phyloP scores from a whole-genome alignment of 2,888 invertebrate genomes.

The Ariolimax columbianus region DNA sequence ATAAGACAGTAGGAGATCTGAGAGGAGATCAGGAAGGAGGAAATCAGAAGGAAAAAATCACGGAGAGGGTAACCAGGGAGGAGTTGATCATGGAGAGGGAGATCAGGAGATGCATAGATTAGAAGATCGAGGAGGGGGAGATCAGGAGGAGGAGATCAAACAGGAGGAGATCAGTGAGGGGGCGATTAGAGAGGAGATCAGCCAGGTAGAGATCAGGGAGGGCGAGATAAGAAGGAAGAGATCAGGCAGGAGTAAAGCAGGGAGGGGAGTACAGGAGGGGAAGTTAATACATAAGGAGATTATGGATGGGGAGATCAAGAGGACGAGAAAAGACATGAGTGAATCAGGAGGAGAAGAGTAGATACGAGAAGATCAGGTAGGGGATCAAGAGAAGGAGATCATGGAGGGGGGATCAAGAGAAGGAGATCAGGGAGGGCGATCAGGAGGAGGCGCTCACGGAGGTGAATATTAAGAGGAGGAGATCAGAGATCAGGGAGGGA shows the following conservation, averaged over 20 bases:
- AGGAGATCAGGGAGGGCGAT: too few relatives aligned
- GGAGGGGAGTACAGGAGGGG: not conserved
- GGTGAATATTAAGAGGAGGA: not conserved
- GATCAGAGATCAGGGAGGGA: not conserved
- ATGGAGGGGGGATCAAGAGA: too few relatives aligned
- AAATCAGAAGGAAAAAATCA: conserved; percentile 14
- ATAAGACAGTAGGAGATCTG: not conserved
- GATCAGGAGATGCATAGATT: not conserved
- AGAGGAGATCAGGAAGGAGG: too few relatives aligned
- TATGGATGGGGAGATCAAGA: not conserved
- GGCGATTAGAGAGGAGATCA: too few relatives aligned
- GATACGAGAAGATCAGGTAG: too few relatives aligned
- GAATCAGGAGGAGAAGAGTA: too few relatives aligned
- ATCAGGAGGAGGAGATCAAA: too few relatives aligned
- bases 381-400: too few relatives aligned
- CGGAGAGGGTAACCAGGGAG: not conserved
- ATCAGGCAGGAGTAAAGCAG: not conserved
- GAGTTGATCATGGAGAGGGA: not conserved
- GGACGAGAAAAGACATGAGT: not conserved
- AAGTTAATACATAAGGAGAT: not conserved
- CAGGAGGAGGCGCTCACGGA: too few relatives aligned
- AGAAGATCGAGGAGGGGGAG: too few relatives aligned
- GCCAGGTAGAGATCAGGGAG: not conserved
- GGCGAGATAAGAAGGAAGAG: not conserved
- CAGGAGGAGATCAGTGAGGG: not conserved